Base-by-base conservation (phyloP, 2,888 invertebrate species). In the Muschampia plurimacula region DNA sequence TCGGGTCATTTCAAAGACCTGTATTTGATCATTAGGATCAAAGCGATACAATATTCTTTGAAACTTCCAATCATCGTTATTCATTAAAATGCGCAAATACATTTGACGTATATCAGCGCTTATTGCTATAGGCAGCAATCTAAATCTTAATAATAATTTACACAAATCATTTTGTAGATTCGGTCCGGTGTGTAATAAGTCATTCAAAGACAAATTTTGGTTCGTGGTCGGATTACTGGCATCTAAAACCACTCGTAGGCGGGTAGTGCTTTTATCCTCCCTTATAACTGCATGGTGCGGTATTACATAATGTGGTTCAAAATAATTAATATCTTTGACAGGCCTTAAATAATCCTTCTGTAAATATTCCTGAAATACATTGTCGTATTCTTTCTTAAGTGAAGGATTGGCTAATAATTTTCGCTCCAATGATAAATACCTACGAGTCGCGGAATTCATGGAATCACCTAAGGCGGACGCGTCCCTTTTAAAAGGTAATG, bases 241-340 rank as follows among this genome's bases (percentile, higher is more conserved):
- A 10, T 57, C 57, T 57, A 57, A 28, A 57, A 57, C 28, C 4
- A 57, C 22, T 1, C 57, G 22, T 1, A 57, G 10, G 12, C 57
- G 28, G 2, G 57, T 57, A 12, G 57, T 28, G 12, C 57, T 57
- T 12, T 57, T 57, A 12, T 57, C 57, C 57, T 57, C 57, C 57
- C 57, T 57, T 28, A 57, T 57, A 3, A 57, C 57, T 1, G 57
- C 57, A 12, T 57, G 57, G 6, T 57, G 57, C 7, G 28, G 57
- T 57, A 57, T 57, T 57, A 57, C 57, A 57, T 57, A 57, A 57
- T 57, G 57, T 0, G 57, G 57, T 57, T 57, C 57, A 57, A 57
- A 28, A 57, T 12, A 10, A 57, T 57, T 57, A 22, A 57, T 28
- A 10, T 22, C 28, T 12, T 6, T 6, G 10, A 22, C 57, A 22